Conservation (phyloP, 2,888 invertebrate genomes). For the Philaethria dido region DNA sequence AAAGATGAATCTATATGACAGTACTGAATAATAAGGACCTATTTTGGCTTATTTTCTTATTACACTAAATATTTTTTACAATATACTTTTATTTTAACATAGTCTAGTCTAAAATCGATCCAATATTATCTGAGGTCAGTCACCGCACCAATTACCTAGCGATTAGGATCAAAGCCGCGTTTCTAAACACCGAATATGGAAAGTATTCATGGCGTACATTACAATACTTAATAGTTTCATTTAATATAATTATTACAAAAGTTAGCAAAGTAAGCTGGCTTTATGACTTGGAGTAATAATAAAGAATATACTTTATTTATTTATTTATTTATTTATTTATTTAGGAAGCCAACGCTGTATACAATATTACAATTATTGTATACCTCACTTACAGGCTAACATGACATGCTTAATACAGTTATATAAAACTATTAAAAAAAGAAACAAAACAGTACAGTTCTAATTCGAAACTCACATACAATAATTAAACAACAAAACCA, state of each 20-base stretch:
- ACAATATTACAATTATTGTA: too few relatives aligned
- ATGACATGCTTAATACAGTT: too few relatives aligned
- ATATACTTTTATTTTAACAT: neutral
- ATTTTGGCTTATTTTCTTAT: neutral
- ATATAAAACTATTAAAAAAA: too few relatives aligned
- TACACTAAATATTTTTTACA: neutral
- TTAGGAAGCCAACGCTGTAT: too few relatives aligned
- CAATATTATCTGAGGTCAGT: constrained; percentile 23
- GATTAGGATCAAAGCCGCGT: constrained; percentile 25
- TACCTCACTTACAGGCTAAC: too few relatives aligned
- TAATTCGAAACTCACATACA: too few relatives aligned
- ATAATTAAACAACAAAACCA: too few relatives aligned
- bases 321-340: too few relatives aligned
- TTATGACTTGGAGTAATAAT: too few relatives aligned
- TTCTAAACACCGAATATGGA: neutral
- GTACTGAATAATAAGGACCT: neutral
- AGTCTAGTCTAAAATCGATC: constrained; percentile 18
- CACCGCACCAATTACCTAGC: constrained; percentile 14
- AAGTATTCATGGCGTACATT: neutral
- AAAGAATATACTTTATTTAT: too few relatives aligned
- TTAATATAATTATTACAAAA: neutral
- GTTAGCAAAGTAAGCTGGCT: neutral
- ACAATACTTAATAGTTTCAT: neutral
- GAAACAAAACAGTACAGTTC: too few relatives aligned
- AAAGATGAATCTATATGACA: too few relatives aligned